Conservation (phyloP, 2,888 invertebrate genomes). For the Poecilobothrus nobilitatus region DNA sequence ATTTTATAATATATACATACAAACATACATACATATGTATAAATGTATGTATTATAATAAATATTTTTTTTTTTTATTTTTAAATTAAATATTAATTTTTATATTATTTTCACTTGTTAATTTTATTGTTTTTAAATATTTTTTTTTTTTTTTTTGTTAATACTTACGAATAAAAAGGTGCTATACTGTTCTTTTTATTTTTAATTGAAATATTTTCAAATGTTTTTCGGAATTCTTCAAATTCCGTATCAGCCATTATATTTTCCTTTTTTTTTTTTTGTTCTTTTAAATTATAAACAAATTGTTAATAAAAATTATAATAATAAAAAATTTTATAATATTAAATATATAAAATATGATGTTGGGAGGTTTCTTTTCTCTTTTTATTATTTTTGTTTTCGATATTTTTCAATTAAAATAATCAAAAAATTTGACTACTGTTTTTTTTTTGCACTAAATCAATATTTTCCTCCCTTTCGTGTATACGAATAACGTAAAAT, state of each 20-base stretch:
- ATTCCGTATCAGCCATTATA: conserved; percentile 83
- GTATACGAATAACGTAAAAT: not conserved
- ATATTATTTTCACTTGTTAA: too few relatives aligned
- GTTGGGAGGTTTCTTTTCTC: too few relatives aligned
- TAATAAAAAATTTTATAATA: not conserved
- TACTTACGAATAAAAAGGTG: conserved; percentile 83
- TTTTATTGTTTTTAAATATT: too few relatives aligned
- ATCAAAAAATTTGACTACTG: not conserved
- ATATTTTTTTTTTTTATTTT: too few relatives aligned
- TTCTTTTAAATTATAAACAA: not conserved
- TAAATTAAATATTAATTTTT: too few relatives aligned
- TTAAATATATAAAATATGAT: not conserved
- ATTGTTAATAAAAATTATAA: not conserved
- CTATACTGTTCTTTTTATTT: conserved; percentile 53
- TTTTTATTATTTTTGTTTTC: not conserved
- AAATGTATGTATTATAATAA: not conserved
- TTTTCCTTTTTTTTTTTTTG: conserved; percentile 8
- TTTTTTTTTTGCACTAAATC: conserved; percentile 1
- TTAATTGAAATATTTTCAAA: conserved; percentile 75
- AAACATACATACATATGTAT: too few relatives aligned
- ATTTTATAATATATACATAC: too few relatives aligned
- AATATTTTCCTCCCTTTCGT: conserved; percentile 5
- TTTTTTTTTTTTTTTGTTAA: not conserved
- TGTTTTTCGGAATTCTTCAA: conserved; percentile 83
- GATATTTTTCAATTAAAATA: conserved; percentile 2